A percentile compares a stretch with the other conserved stretches of the same genome.
Conservation (phyloP, 2,113 vertebrate species). For the Oenanthe melanoleuca region DNA sequence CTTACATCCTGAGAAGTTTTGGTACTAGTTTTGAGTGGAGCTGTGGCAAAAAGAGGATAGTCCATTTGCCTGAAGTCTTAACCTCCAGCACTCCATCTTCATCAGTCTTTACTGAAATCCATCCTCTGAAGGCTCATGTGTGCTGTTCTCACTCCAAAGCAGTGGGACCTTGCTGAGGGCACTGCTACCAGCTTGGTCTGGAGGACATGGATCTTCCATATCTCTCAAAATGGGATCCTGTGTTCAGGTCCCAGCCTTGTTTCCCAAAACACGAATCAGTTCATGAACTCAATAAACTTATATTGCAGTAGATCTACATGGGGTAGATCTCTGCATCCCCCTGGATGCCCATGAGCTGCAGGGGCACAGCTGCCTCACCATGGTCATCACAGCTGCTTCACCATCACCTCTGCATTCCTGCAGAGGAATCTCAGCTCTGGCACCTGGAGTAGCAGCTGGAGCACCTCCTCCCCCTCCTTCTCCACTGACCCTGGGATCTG, state of each 20-base stretch:
- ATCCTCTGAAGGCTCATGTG: fast-evolving
- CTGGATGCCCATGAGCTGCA: not conserved
- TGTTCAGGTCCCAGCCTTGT: not conserved
- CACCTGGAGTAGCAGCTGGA: fast-evolving
- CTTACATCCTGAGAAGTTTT: not conserved
- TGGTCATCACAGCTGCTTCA: not conserved
- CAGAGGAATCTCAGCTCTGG: fast-evolving
- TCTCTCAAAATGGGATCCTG: not conserved
- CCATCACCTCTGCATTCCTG: not conserved
- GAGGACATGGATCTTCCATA: not conserved
- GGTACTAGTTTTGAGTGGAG: not conserved
- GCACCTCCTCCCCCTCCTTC: not conserved
- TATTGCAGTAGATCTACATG: not conserved
- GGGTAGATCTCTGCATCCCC: too few species aligned
- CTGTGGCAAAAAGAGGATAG: not conserved
- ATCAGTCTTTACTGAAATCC: not conserved
- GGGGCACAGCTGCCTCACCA: not conserved
- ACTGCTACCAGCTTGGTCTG: fast-evolving
- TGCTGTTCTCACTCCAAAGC: not conserved
- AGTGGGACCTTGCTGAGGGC: not conserved
- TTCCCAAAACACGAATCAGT: not conserved
- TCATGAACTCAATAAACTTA: not conserved
- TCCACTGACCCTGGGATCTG: not conserved
- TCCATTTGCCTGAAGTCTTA: not conserved
- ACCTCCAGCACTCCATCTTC: not conserved